phyloP scores from a whole-genome alignment of 2,888 invertebrate genomes.

The Quadriops clusia region DNA sequence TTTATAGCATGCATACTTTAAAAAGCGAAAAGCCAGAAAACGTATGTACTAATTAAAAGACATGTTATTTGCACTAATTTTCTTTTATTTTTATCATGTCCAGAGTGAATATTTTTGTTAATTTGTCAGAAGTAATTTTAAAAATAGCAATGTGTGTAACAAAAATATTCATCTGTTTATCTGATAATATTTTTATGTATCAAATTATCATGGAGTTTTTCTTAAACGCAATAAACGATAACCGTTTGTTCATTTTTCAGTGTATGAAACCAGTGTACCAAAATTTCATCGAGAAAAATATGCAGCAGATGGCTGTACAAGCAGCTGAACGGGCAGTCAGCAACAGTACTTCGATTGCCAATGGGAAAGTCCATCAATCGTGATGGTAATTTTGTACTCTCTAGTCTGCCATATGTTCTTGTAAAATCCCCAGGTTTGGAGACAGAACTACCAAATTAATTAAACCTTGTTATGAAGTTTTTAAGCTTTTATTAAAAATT shows the following conservation, averaged over 20 bases:
- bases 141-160: too few relatives aligned
- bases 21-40: slow-evolving; percentile 37
- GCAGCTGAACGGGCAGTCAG: slow-evolving; percentile 59
- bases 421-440: neutral
- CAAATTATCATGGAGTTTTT: too few relatives aligned
- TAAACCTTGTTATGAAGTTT: too few relatives aligned
- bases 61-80: slow-evolving; percentile 2
- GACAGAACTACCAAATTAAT: too few relatives aligned
- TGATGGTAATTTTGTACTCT: slow-evolving; percentile 36
- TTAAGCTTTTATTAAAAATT: too few relatives aligned
- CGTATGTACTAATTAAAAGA: slow-evolving; percentile 29
- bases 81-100: too few relatives aligned
- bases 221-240: slow-evolving; percentile 1
- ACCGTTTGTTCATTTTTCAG: slow-evolving; percentile 39
- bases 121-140: too few relatives aligned
- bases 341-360: slow-evolving; percentile 32
- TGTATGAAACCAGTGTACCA: slow-evolving; percentile 75
- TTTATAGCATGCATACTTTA: slow-evolving; percentile 37
- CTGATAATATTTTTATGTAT: too few relatives aligned
- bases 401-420: slow-evolving; percentile 18
- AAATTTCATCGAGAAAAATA: slow-evolving; percentile 67
- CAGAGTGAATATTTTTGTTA: too few relatives aligned
- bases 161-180: too few relatives aligned
- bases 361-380: slow-evolving; percentile 52
- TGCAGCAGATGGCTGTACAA: slow-evolving; percentile 69